These are phyloP conservation scores for Elysia chlorotica DNA, from an alignment of 1,140 invertebrate genomes.

Conservation along the genomic window DNA sequence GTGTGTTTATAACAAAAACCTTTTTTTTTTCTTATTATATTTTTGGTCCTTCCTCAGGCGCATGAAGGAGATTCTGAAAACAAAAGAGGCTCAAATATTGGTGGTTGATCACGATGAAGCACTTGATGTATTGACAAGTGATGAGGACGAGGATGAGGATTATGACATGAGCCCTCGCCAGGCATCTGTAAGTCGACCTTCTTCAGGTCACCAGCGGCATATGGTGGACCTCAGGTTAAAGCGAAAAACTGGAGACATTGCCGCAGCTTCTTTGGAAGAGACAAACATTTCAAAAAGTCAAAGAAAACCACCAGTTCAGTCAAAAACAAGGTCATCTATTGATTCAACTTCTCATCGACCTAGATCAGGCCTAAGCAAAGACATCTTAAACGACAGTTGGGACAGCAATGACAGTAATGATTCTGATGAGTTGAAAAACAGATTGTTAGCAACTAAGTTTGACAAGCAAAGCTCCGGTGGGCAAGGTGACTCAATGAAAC, in stretches of 20 bases:
- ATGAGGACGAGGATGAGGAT: neutral
- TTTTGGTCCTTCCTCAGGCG: no score
- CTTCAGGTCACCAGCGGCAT: neutral
- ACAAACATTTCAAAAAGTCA: neutral
- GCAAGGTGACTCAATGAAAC: neutral
- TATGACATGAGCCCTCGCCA: neutral
- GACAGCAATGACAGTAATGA: neutral
- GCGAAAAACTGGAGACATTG: neutral
- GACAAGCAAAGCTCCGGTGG: neutral
- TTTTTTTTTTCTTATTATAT: neutral
- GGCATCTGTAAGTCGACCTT: neutral
- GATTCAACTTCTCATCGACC: no score
- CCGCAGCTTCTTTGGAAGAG: neutral
- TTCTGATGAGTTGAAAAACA: neutral
- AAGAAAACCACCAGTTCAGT: neutral
- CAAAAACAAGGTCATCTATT: neutral
- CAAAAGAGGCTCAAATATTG: constrained; percentile 48
- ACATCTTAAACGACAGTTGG: neutral
- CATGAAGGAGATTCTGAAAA: constrained; percentile 41
- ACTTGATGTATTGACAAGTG: constrained; percentile 26
- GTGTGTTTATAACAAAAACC: neutral
- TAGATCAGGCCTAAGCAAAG: no score
- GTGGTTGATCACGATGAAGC: constrained; percentile 40
- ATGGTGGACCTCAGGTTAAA: neutral
- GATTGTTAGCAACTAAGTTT: no score